These are phyloP conservation scores for Drosophila sulfurigaster DNA, from an alignment of 1,140 invertebrate genomes.

Conservation along the genomic window DNA sequence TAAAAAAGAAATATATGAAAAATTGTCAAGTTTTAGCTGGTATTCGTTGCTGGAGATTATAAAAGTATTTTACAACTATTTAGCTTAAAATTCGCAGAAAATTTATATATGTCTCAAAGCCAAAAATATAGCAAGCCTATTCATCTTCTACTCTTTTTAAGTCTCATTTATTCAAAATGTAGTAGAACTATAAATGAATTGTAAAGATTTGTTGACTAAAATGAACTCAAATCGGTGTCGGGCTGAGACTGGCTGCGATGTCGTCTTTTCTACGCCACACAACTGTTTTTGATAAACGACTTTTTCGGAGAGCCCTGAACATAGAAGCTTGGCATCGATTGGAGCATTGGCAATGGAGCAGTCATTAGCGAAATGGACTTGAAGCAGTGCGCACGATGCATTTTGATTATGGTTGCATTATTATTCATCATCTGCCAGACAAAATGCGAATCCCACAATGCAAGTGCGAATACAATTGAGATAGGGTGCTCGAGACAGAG, in stretches of 20 bases:
- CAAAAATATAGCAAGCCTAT: no score
- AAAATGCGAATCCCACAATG: background rate
- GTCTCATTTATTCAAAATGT: no score
- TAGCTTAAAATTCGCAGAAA: no score
- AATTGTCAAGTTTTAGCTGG: conserved; percentile 11
- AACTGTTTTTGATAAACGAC: conserved; percentile 33
- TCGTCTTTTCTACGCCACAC: conserved; percentile 10
- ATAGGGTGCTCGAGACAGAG: background rate
- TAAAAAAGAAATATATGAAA: conserved; percentile 4
- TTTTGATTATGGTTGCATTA: conserved; percentile 52
- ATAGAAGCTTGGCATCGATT: background rate
- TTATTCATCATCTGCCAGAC: conserved; percentile 42
- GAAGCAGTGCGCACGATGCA: conserved; percentile 51
- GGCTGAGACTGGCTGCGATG: conserved; percentile 18
- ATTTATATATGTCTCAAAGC: no score
- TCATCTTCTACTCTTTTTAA: no score
- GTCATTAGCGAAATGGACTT: conserved; percentile 71
- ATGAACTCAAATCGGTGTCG: background rate
- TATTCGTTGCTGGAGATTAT: no score
- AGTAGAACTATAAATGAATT: background rate
- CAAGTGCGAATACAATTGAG: background rate
- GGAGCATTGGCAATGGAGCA: background rate
- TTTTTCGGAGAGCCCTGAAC: background rate
- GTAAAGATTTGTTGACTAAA: background rate
- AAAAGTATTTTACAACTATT: no score